Percentiles rank a stretch among this genome's conserved stretches.
phyloP scores from a whole-genome alignment of 2,797 vertebrate genomes.

The Prionace glauca region DNA sequence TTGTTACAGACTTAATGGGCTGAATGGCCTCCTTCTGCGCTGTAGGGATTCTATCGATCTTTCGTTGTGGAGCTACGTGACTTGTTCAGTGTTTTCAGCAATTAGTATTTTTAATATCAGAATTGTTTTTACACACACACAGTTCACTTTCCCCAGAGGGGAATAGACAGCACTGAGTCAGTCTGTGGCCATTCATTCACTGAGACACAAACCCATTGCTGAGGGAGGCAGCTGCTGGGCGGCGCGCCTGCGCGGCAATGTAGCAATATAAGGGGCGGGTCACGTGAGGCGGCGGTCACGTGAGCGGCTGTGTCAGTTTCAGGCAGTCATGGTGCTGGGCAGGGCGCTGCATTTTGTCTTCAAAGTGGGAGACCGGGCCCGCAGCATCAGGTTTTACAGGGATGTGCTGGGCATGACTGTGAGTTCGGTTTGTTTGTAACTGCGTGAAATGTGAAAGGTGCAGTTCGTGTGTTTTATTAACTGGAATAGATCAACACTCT shows the following conservation, averaged over 20 bases:
- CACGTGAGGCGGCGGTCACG: neutral
- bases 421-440: slow-evolving; percentile 39
- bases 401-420: slow-evolving; percentile 90
- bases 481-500: neutral
- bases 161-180: neutral
- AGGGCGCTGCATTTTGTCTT: slow-evolving; percentile 86
- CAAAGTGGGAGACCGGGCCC: slow-evolving; percentile 79
- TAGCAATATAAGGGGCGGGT: neutral
- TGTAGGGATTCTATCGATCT: no score
- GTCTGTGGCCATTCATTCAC: neutral
- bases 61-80: no score
- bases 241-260: neutral
- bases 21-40: no score
- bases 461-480: neutral
- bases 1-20: no score
- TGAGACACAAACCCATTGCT: neutral
- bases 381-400: slow-evolving; percentile 74
- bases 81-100: neutral
- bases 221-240: neutral
- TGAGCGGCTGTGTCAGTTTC: neutral
- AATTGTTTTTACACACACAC: neutral
- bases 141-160: no score
- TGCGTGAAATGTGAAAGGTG: no score
- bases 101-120: neutral
- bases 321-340: slow-evolving; percentile 53